Percentiles rank a stretch among this genome's conserved stretches.
phyloP scores from a whole-genome alignment of 2,797 vertebrate species.

The Silurus aristotelis region DNA sequence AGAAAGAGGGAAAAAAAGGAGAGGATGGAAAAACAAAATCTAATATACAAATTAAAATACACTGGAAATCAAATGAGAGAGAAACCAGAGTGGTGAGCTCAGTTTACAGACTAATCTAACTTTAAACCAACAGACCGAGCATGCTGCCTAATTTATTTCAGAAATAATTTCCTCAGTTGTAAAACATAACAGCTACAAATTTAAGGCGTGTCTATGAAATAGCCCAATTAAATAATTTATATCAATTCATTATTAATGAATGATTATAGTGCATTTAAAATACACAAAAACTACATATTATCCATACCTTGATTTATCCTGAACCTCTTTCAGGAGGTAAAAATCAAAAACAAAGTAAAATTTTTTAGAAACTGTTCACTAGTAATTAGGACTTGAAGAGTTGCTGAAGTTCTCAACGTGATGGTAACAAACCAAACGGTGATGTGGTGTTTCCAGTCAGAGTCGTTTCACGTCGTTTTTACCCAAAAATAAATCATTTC shows the following conservation, averaged over 20 bases:
- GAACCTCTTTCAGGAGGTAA: background rate
- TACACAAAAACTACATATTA: background rate
- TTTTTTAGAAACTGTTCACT: background rate
- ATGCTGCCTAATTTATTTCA: no score
- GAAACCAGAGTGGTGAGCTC: constrained; percentile 30
- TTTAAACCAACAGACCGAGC: background rate
- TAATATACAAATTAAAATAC: constrained; percentile 47
- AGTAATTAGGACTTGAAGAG: background rate
- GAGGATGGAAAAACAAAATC: constrained; percentile 28
- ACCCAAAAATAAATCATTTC: background rate
- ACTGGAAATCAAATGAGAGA: constrained; percentile 43
- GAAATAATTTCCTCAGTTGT: background rate
- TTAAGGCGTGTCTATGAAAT: background rate
- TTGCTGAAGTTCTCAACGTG: background rate
- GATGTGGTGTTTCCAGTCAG: background rate
- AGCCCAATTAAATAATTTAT: no score
- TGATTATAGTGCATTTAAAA: no score
- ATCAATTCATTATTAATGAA: no score
- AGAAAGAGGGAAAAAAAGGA: constrained; percentile 5
- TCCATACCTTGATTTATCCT: background rate
- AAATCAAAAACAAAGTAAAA: background rate
- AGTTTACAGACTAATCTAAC: constrained; percentile 32
- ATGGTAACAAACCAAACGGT: background rate
- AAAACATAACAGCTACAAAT: background rate
- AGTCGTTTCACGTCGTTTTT: background rate